Conservation (phyloP, 1,140 invertebrate species). For the Zaprionus kolodkinae region DNA sequence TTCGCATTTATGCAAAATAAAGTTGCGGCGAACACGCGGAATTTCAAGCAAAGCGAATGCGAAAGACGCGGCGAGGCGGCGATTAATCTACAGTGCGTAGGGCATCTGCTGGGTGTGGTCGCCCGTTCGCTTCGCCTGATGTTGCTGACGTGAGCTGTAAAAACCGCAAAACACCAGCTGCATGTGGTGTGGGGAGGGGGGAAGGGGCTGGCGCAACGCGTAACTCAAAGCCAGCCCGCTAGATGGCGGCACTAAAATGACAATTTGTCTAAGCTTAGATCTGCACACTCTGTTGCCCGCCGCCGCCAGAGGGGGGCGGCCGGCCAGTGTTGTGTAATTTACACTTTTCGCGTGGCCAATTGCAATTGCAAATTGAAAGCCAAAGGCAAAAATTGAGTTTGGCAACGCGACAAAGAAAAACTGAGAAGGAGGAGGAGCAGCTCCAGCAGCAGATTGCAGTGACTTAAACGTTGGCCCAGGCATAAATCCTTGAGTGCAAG, state of each 20-base stretch:
- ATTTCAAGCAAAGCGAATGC: constrained; percentile 4
- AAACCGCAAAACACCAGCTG: constrained; percentile 30
- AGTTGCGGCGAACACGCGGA: constrained; percentile 17
- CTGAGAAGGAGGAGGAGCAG: constrained; percentile 9
- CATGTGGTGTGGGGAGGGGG: too few relatives aligned
- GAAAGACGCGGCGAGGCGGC: constrained; percentile 19
- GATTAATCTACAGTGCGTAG: constrained; percentile 23
- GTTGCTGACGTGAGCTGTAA: constrained; percentile 22
- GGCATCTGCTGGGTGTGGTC: constrained; percentile 23
- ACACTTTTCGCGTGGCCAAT: constrained; percentile 34
- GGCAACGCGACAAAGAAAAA: constrained; percentile 48
- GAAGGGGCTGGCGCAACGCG: background rate
- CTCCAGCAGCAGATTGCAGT: constrained; percentile 55
- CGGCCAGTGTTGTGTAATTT: constrained; percentile 21
- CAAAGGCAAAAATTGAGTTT: constrained; percentile 41
- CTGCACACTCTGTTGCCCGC: background rate
- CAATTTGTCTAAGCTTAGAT: constrained; percentile 28
- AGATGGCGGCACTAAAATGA: constrained; percentile 19
- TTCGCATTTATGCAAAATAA: constrained; percentile 16
- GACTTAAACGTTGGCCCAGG: constrained; percentile 62
- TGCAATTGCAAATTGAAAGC: constrained; percentile 67
- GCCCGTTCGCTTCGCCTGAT: background rate
- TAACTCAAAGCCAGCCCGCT: constrained; percentile 25
- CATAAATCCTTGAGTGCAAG: constrained; percentile 68
- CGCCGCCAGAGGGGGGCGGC: too few relatives aligned